Evolutionary conservation across 2,113 vertebrate species (phyloP), one percentile per base, ranked within the genome.

Genomic region (Menidia beryllina): DNA sequence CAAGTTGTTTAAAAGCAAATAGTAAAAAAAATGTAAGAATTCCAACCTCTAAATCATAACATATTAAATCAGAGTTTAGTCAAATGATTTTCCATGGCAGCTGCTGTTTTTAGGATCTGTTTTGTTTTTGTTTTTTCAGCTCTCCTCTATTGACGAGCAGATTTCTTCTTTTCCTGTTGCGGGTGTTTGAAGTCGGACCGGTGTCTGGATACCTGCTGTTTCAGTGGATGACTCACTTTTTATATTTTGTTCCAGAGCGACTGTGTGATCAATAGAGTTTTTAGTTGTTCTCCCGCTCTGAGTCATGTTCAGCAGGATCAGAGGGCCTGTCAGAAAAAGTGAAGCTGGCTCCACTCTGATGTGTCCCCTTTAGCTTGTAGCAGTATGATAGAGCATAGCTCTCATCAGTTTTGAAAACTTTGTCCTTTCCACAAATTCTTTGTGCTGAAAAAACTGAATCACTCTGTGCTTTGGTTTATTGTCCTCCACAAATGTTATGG

Each of bases 221-320:
- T 81, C 5, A 65, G 36, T 48, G n/a, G 54, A 55, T 75, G 80
- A 85, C 71, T 84, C 82, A 59, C 15, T 68, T 72, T 43, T 57
- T n/a, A 19, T 70, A 65, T 70, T 69, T 66, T 57, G 20, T 26
- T 9, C n/a, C 8, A 72, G 15, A 78, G 66, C 49, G 43, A 41
- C 47, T 60, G 38, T 30, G 17, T 52, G 69, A 73, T 79, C 72
- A 58, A 62, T 55, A 38, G 26, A 4, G 43, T 54, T 69, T 65
- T 19, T 48, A 19, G 63, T 21, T 79, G 43, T 64, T 71, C 8
- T 15, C 38, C 69, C 39, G 26, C 57, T 79, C 65, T 81, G 52
- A 74, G 62, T 72, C 70, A 69, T 72, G 72, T 65, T 72, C 47
- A 52, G 59, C 26, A 49, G 39, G 25, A 24, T 26, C 54, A 70